Evolutionary conservation across 1,140 invertebrate species (phyloP), one percentile per base, ranked within the genome.

Genomic region (Orchestia grillus): DNA sequence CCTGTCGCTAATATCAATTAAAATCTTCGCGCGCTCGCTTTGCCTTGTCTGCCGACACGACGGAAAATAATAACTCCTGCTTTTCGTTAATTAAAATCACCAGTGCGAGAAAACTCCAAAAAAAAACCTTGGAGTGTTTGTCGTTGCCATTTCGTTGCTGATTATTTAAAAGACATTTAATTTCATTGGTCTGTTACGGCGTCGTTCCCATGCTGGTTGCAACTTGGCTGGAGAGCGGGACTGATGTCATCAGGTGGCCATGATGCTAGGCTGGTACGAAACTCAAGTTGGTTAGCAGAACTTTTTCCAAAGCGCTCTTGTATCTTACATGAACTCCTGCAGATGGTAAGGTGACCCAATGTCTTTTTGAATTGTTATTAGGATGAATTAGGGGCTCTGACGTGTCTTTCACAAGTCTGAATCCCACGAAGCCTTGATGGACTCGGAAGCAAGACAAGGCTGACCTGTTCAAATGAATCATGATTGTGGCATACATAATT

Each of bases 91-190:
- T 94, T 94, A 94, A 94, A 94, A 94, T 77, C 62, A 36, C 92
- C 92, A n/a, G 43, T 19, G 8, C 44, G 92, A 94, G 92, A 94
- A 94, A 94, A 94, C 92, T n/a, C 44, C 92, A 40, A 47, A 94
- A 94, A 94, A 47, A n/a, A n/a, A n/a, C n/a, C 92, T 94, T 94
- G 4, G 92, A 94, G 92, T 15, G 92, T 94, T 94, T 47, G 92
- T 94, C 92, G 44, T 19, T n/a, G 44, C 8, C 92, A 94, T 94
- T 94, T 94, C 92, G 36, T 94, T 28, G 23, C 92, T 94, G 92
- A 94, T 94, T 94, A 94, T 94, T 94, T n/a, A 45, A 44, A 47
- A 47, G 92, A 47, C 92, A 94, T 44, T 45, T 44, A 44, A 47
- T 94, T 94, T 94, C 43, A 77, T 77, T 77, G 62, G 62, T 77